Conservation (phyloP, 2,113 vertebrate genomes). For the Microtus ochrogaster region DNA sequence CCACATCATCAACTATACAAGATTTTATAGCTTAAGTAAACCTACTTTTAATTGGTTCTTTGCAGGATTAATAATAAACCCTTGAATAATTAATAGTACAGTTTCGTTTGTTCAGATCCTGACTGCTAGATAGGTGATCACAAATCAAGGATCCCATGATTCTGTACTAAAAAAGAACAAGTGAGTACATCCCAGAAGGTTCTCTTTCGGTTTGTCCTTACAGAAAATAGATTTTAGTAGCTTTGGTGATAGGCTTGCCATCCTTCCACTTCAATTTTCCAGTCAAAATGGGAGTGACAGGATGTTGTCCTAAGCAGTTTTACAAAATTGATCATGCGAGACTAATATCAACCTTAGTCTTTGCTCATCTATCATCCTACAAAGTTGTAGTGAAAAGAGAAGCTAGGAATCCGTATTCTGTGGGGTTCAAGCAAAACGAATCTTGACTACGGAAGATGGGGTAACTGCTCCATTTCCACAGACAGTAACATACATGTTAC, state of each 20-base stretch:
- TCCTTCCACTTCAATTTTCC: not conserved
- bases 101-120: not conserved
- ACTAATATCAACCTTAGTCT: conserved; percentile 31
- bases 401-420: not conserved
- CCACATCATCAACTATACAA: not conserved
- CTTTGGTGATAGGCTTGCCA: not conserved
- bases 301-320: conserved; percentile 29
- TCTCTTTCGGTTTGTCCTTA: not conserved
- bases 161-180: not conserved
- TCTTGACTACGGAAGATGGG: not conserved
- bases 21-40: not conserved
- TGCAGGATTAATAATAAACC: not conserved
- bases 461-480: accelerated
- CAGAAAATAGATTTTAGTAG: not conserved
- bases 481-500: not conserved
- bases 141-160: not conserved
- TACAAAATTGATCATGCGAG: conserved; percentile 37
- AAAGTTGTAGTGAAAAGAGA: not conserved
- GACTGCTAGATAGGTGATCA: not conserved
- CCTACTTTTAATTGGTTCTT: not conserved
- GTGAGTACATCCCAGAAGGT: not conserved
- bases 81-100: not conserved
- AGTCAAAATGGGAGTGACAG: conserved; percentile 14
- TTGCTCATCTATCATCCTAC: conserved; percentile 28
- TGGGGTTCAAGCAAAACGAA: not conserved